Evolutionary conservation across 2,113 vertebrate genomes (phyloP), one percentile per base, ranked within the genome.

Genomic region (Prunella himalayana): DNA sequence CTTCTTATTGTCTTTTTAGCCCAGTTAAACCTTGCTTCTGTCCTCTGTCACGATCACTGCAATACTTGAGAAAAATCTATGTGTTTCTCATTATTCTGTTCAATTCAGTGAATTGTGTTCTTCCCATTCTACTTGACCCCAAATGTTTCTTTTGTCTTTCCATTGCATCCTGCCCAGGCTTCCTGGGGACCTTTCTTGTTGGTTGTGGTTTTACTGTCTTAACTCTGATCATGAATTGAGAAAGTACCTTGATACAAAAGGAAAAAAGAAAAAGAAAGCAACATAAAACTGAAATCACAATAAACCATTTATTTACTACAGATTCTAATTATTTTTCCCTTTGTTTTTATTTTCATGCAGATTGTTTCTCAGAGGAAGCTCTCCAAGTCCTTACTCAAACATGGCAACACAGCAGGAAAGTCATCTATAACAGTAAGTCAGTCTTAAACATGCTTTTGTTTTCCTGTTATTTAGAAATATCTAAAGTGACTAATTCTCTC

Each of bases 301-400:
- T 30, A 64, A 86, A 5, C 19, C 25, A 4, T 39, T 7, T 65
- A n/a, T 83, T 91, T 86, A 57, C 60, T 68, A 44, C 33, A 59
- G 49, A 53, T 77, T 72, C 41, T 15, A 11, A 23, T 65, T 65
- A 41, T 78, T 63, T 82, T 79, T 7, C 41, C 35, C 39, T 77
- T 83, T 92, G 23, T 97, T 93, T 96, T 94, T 69, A 9, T 64
- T 87, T 97, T 83, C 96, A 10, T 97, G 63, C 97, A 99, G 99
- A 99, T 99, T 91, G 97, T 99, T 94, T 99, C 99, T 88, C 99
- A 99, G 98, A 99, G 99, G 94, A 99, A 99, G 89, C 98, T 99
- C 85, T 99, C 98, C 88, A 99, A 99, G 97, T 99, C 98, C 75
- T 98, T 99, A 92, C 98, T 99, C 83, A 99, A 99, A 96, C 99